A percentile compares a stretch with the other conserved stretches of the same genome.
Evolutionary conservation across 2,888 invertebrate genomes (phyloP).

Genomic region (Agriopis leucophaearia): DNA sequence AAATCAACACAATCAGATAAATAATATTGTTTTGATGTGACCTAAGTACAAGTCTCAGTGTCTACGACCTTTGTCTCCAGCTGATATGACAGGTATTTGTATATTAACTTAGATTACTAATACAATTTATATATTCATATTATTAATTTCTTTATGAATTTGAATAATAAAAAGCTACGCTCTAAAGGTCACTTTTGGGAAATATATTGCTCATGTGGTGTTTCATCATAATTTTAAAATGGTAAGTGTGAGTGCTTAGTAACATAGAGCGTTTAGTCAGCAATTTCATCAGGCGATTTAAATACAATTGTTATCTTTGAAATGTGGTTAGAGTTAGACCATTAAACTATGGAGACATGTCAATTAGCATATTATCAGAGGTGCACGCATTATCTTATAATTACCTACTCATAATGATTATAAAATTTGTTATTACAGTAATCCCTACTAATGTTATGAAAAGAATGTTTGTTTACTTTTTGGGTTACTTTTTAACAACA

Average conservation of each 20-base stretch:
- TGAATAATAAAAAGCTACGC: constrained; percentile 26
- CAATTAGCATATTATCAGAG: neutral
- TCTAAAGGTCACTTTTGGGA: constrained; percentile 41
- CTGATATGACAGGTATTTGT: neutral
- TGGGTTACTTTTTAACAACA: too few species aligned
- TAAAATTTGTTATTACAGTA: neutral
- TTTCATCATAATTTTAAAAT: constrained; percentile 39
- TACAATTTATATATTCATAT: neutral
- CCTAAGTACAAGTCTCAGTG: neutral
- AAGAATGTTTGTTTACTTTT: too few species aligned
- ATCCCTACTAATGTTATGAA: too few species aligned
- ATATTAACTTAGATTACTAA: neutral
- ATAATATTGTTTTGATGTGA: too few species aligned
- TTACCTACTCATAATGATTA: neutral
- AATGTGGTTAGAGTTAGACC: neutral
- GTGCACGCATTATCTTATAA: neutral
- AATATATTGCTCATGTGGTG: constrained; percentile 36
- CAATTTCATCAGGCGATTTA: constrained; percentile 27
- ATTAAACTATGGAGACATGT: neutral
- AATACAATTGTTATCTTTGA: constrained; percentile 23
- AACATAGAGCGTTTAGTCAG: constrained; percentile 5
- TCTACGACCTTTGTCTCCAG: neutral
- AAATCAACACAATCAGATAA: too few species aligned
- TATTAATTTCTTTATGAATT: constrained; percentile 26
- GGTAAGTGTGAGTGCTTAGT: constrained; percentile 27